A percentile compares a stretch with the other conserved stretches of the same genome.
These are phyloP conservation scores for Andrena hattorfiana DNA, from an alignment of 2,888 invertebrate genomes.

Conservation along the genomic window DNA sequence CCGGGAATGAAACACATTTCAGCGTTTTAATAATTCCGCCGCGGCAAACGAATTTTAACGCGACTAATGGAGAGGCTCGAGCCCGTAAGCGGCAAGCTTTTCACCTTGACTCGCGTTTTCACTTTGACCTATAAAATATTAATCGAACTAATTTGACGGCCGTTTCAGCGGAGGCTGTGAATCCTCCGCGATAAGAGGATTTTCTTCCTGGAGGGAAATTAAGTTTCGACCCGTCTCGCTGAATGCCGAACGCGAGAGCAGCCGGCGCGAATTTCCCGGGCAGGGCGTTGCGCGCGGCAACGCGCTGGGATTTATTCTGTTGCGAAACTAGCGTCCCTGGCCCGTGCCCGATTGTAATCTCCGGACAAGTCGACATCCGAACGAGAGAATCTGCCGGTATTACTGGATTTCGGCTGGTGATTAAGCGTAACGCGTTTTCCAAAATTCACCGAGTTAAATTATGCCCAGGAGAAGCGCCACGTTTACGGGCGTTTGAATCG, in stretches of 20 bases:
- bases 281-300: slow-evolving; percentile 12
- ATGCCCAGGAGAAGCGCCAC: slow-evolving; percentile 16
- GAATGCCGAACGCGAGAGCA: background rate
- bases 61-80: too few relatives aligned
- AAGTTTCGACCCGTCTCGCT: slow-evolving; percentile 12
- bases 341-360: slow-evolving; percentile 42
- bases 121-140: background rate
- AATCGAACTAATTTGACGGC: slow-evolving; percentile 15
- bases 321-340: slow-evolving; percentile 22
- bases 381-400: slow-evolving; percentile 50
- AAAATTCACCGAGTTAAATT: slow-evolving; percentile 30
- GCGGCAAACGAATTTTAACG: background rate
- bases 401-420: slow-evolving; percentile 42
- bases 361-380: slow-evolving; percentile 45
- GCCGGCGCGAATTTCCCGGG: slow-evolving; percentile 11
- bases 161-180: background rate
- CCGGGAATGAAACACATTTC: too few relatives aligned
- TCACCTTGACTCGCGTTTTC: background rate
- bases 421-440: slow-evolving; percentile 27
- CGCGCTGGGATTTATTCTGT: slow-evolving; percentile 43
- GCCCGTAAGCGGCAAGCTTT: background rate
- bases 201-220: slow-evolving; percentile 20
- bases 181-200: slow-evolving; percentile 24
- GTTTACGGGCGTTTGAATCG: background rate
- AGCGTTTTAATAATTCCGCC: too few relatives aligned